These are phyloP conservation scores for Pseudomyrmex cubaensis DNA, from an alignment of 1,140 invertebrate species.

Conservation along the genomic window DNA sequence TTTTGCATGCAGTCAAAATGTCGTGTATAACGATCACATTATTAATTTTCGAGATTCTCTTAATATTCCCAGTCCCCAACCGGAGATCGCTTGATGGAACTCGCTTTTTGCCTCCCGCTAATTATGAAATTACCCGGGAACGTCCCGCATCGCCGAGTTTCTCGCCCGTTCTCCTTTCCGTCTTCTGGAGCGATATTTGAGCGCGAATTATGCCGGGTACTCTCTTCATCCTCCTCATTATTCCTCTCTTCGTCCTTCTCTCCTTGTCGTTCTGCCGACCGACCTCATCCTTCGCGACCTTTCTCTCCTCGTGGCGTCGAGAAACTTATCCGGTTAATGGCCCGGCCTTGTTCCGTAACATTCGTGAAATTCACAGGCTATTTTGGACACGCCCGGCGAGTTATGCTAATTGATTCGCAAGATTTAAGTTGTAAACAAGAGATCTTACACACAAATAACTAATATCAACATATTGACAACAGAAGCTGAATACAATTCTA, in stretches of 20 bases:
- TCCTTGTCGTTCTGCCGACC: neutral
- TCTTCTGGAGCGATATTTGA: constrained; percentile 66
- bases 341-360: constrained; percentile 52
- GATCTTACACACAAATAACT: constrained; percentile 31
- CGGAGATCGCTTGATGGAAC: constrained; percentile 62
- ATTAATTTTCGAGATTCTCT: constrained; percentile 65
- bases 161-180: constrained; percentile 40
- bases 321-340: constrained; percentile 70
- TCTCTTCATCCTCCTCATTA: constrained; percentile 75
- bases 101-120: constrained; percentile 66
- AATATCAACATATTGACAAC: neutral
- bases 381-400: constrained; percentile 18
- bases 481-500: neutral
- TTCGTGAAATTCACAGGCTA: constrained; percentile 58
- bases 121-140: constrained; percentile 73
- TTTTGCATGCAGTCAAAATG: constrained; percentile 14
- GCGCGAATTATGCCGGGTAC: constrained; percentile 73
- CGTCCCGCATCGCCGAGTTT: constrained; percentile 39
- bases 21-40: constrained; percentile 60
- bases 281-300: constrained; percentile 49
- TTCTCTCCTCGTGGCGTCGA: constrained; percentile 40
- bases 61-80: constrained; percentile 64
- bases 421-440: constrained; percentile 39
- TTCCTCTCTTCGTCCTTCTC: constrained; percentile 40
- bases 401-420: constrained; percentile 52